Percentiles rank a stretch among this genome's conserved stretches.
Evolutionary conservation across 2,888 invertebrate species (phyloP).

Genomic region (Octodonta nipae): DNA sequence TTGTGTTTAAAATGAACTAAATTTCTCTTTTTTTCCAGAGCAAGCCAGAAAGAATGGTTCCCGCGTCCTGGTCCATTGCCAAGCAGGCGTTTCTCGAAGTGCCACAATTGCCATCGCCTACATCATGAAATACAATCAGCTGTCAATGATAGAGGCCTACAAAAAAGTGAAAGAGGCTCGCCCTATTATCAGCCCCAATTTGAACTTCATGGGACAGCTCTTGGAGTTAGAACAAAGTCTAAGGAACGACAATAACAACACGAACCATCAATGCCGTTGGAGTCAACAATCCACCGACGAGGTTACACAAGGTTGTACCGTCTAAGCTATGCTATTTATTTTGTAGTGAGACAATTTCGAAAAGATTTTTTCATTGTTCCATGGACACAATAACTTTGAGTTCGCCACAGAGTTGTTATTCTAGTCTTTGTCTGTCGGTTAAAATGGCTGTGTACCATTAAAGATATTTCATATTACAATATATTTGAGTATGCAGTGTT

Average conservation of each 20-base stretch:
- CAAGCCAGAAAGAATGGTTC: conserved; percentile 54
- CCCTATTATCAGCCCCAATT: conserved; percentile 85
- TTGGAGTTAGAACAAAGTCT: conserved; percentile 67
- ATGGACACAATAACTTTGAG: conserved; percentile 18
- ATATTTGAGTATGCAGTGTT: background rate
- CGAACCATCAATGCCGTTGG: conserved; percentile 39
- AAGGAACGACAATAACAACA: conserved; percentile 30
- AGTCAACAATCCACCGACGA: conserved; percentile 41
- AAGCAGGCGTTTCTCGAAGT: conserved; percentile 87
- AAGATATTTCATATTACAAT: conserved; percentile 24
- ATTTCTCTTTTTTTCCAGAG: conserved; percentile 43
- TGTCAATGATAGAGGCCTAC: conserved; percentile 78
- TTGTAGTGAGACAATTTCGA: conserved; percentile 4
- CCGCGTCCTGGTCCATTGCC: conserved; percentile 83
- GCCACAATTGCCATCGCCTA: conserved; percentile 91
- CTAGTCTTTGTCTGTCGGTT: conserved; percentile 27
- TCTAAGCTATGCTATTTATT: conserved; percentile 28
- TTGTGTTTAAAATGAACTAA: too few relatives aligned
- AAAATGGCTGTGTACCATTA: conserved; percentile 36
- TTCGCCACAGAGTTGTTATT: conserved; percentile 29
- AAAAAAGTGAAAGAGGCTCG: conserved; percentile 72
- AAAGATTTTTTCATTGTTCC: conserved; percentile 9
- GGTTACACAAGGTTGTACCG: conserved; percentile 43
- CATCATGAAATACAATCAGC: conserved; percentile 75
- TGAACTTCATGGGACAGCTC: conserved; percentile 87